phyloP scores from a whole-genome alignment of 2,113 vertebrate genomes.

The Callipepla squamata region DNA sequence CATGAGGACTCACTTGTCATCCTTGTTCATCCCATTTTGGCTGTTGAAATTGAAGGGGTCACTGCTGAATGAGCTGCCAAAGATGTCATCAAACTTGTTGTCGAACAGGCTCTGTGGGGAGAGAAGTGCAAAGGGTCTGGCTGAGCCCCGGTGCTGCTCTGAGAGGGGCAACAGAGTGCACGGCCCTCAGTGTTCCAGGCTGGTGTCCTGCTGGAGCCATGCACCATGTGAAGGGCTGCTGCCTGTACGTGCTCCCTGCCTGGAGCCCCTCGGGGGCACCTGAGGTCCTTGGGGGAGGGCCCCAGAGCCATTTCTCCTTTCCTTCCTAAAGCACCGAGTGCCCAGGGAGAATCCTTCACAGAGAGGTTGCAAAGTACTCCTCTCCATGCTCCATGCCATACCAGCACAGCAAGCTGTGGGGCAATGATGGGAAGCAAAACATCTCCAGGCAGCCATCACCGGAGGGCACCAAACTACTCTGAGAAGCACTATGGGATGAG shows the following conservation, averaged over 20 bases:
- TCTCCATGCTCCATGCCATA: background rate
- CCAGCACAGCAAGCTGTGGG: background rate
- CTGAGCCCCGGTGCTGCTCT: background rate
- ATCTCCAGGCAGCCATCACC: background rate
- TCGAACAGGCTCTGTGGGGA: constrained; percentile 82
- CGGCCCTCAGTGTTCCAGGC: background rate
- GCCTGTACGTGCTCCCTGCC: background rate
- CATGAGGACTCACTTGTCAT: constrained; percentile 85
- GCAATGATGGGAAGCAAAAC: background rate
- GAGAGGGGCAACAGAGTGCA: background rate
- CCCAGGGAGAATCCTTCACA: background rate
- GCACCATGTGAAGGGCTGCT: background rate
- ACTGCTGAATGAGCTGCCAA: constrained; percentile 87
- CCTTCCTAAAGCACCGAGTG: rapidly evolving
- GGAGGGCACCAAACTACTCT: constrained; percentile 12
- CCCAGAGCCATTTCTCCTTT: background rate
- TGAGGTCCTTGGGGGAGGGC: background rate
- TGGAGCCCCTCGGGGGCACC: background rate
- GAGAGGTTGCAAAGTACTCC: background rate
- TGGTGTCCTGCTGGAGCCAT: background rate
- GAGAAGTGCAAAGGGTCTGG: background rate
- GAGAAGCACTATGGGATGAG: background rate
- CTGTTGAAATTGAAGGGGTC: constrained; percentile 97
- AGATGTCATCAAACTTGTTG: constrained; percentile 93
- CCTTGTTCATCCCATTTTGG: constrained; percentile 92